phyloP scores from a whole-genome alignment of 2,888 invertebrate species.

The Stenodera caucasica region DNA sequence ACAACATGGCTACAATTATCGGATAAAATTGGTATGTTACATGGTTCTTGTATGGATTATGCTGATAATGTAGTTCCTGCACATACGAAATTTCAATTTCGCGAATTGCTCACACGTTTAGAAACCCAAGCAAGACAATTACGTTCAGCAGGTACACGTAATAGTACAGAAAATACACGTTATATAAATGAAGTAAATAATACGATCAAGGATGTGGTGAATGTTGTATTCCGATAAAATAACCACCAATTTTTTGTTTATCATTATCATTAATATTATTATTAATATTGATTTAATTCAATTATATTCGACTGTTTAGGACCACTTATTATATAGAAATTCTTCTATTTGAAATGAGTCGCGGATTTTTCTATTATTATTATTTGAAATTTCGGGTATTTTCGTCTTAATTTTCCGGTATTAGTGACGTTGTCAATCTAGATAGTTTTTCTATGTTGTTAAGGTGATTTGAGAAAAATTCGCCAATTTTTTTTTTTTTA shows the following conservation, averaged over 20 bases:
- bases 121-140: slow-evolving; percentile 71
- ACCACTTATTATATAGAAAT: slow-evolving; percentile 34
- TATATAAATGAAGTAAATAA: slow-evolving; percentile 73
- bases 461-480: slow-evolving; percentile 10
- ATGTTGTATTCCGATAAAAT: slow-evolving; percentile 62
- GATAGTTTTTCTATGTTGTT: neutral
- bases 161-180: slow-evolving; percentile 68
- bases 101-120: slow-evolving; percentile 71
- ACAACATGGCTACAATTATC: slow-evolving; percentile 79
- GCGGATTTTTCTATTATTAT: slow-evolving; percentile 25
- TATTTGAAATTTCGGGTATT: slow-evolving; percentile 28
- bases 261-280: too few relatives aligned
- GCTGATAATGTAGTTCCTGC: slow-evolving; percentile 81
- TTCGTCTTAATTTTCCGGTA: slow-evolving; percentile 17
- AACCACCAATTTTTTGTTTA: slow-evolving; percentile 24
- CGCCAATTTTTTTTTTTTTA: neutral
- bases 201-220: slow-evolving; percentile 71
- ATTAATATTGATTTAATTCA: slow-evolving; percentile 20
- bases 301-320: slow-evolving; percentile 44
- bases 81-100: slow-evolving; percentile 85
- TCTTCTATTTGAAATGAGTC: slow-evolving; percentile 33
- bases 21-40: slow-evolving; percentile 79
- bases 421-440: slow-evolving; percentile 7
- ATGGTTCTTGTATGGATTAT: slow-evolving; percentile 80
- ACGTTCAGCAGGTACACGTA: slow-evolving; percentile 70